These are phyloP conservation scores for Heliothis virescens DNA, from an alignment of 1,140 invertebrate genomes.

Conservation along the genomic window DNA sequence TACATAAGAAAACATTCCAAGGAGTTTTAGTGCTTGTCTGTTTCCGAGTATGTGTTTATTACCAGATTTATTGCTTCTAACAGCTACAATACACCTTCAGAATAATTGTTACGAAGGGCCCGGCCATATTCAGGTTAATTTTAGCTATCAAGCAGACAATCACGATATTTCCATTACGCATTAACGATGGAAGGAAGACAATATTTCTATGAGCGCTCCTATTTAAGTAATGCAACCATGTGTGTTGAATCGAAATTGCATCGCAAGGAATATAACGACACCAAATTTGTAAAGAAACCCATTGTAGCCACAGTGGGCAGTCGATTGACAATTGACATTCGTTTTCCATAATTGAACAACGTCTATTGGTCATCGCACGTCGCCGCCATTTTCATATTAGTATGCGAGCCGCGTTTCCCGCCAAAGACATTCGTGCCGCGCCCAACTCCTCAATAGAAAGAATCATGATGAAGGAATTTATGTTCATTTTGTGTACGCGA, in stretches of 20 bases:
- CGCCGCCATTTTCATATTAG: constrained; percentile 65
- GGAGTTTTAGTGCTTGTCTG: not conserved
- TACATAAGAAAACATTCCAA: constrained; percentile 3
- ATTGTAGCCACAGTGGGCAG: constrained; percentile 63
- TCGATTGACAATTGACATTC: constrained; percentile 69
- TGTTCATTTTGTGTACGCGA: constrained; percentile 70
- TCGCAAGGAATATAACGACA: constrained; percentile 39
- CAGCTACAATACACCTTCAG: constrained; percentile 2
- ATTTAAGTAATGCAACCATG: constrained; percentile 49
- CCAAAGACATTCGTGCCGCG: constrained; percentile 77
- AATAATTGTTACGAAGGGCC: constrained; percentile 28
- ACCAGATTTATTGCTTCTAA: constrained; percentile 20
- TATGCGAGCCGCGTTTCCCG: constrained; percentile 72
- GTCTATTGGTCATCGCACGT: constrained; percentile 62
- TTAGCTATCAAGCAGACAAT: constrained; percentile 48
- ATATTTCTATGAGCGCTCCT: constrained; percentile 50
- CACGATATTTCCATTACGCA: constrained; percentile 42
- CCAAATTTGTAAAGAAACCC: constrained; percentile 72
- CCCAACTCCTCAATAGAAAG: constrained; percentile 78
- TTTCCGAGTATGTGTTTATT: constrained; percentile 23
- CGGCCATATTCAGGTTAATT: constrained; percentile 31
- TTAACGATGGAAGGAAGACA: constrained; percentile 45
- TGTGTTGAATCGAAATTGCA: constrained; percentile 49
- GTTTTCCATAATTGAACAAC: constrained; percentile 70
- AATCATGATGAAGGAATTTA: constrained; percentile 82